Percentiles rank a stretch among this genome's conserved stretches.
Conservation (phyloP, 2,888 invertebrate species). For the Rutpela maculata region DNA sequence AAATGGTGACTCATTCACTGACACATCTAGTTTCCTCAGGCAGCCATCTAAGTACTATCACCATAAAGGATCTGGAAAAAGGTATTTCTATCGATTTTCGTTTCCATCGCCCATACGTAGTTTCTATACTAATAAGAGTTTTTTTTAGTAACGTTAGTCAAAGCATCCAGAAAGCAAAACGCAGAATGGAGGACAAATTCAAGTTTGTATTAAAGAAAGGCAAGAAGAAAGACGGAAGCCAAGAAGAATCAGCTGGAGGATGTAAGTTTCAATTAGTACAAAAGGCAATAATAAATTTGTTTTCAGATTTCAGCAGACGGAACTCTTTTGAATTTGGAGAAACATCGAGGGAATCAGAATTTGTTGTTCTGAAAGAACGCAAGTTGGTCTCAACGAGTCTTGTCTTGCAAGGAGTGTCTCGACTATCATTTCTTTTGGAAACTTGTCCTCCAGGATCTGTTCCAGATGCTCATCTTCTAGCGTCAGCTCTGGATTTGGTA, state of each 20-base stretch:
- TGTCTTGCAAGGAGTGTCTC: slow-evolving; percentile 90
- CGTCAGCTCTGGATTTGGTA: slow-evolving; percentile 95
- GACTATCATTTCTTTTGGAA: slow-evolving; percentile 94
- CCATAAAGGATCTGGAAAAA: slow-evolving; percentile 64
- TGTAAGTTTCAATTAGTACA: slow-evolving; percentile 75
- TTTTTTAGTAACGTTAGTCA: slow-evolving; percentile 77
- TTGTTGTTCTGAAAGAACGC: slow-evolving; percentile 91
- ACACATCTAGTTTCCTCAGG: slow-evolving; percentile 73
- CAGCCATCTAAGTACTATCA: slow-evolving; percentile 75
- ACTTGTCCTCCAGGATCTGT: slow-evolving; percentile 97
- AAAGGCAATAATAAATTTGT: neutral
- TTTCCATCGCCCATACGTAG: neutral
- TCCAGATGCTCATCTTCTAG: slow-evolving; percentile 96
- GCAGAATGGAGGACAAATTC: slow-evolving; percentile 92
- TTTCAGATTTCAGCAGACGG: slow-evolving; percentile 83
- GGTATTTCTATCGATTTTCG: slow-evolving; percentile 39
- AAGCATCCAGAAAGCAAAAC: slow-evolving; percentile 87
- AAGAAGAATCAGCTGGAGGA: slow-evolving; percentile 89
- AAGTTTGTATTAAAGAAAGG: slow-evolving; percentile 89
- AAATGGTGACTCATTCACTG: slow-evolving; percentile 70
- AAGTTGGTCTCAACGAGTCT: slow-evolving; percentile 87
- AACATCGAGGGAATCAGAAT: slow-evolving; percentile 89
- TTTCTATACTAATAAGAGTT: neutral
- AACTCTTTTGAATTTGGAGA: slow-evolving; percentile 90
- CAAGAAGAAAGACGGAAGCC: slow-evolving; percentile 91